Conservation (phyloP, 1,140 invertebrate genomes). For the Drosophila setifemur region DNA sequence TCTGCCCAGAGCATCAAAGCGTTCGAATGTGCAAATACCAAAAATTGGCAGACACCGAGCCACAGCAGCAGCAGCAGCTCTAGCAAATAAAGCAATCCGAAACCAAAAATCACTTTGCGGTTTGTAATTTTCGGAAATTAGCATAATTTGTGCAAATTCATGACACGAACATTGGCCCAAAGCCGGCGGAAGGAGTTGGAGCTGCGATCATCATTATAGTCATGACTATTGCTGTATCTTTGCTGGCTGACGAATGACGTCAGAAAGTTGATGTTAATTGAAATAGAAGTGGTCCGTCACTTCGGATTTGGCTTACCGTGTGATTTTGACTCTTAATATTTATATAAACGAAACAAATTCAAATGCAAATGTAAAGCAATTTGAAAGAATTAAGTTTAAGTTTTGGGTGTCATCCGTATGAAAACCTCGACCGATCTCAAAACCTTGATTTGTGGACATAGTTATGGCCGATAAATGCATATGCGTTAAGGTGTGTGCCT, state of each 20-base stretch:
- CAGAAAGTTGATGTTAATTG: slow-evolving; percentile 37
- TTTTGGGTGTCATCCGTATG: slow-evolving; percentile 5
- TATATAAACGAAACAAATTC: slow-evolving; percentile 2
- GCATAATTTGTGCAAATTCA: slow-evolving; percentile 81
- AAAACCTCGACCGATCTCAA: slow-evolving; percentile 2
- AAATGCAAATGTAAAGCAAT: slow-evolving; percentile 19
- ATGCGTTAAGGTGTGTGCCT: slow-evolving; percentile 36
- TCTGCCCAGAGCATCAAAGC: slow-evolving; percentile 37
- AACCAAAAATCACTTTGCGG: slow-evolving; percentile 62
- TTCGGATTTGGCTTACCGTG: neutral
- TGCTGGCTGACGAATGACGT: slow-evolving; percentile 7
- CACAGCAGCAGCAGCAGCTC: slow-evolving; percentile 12
- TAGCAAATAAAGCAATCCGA: slow-evolving; percentile 21
- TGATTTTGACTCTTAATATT: neutral
- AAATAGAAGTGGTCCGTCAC: slow-evolving; percentile 16
- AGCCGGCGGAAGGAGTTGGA: slow-evolving; percentile 30
- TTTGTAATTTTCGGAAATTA: slow-evolving; percentile 76
- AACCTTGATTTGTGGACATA: slow-evolving; percentile 20
- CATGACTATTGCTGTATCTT: slow-evolving; percentile 29
- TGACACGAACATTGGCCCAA: slow-evolving; percentile 58
- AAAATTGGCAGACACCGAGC: slow-evolving; percentile 42
- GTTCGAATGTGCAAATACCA: slow-evolving; percentile 47
- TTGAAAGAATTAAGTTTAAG: slow-evolving; percentile 2
- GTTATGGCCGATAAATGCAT: slow-evolving; percentile 40
- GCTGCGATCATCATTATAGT: slow-evolving; percentile 44